Conservation (phyloP, 2,888 invertebrate species). For the Incurvaria masculella region DNA sequence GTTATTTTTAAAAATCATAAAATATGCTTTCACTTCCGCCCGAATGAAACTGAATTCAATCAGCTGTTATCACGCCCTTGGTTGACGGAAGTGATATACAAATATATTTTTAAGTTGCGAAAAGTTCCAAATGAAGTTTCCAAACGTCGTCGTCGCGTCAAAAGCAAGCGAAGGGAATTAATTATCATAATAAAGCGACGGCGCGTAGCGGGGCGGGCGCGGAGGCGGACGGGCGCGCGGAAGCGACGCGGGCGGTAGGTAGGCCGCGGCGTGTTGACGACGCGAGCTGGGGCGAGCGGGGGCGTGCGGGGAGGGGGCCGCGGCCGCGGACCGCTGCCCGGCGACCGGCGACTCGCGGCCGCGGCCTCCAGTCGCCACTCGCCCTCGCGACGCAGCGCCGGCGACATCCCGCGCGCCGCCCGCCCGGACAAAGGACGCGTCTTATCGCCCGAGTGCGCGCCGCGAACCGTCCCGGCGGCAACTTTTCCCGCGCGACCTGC, state of each 20-base stretch:
- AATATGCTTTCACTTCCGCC: no score
- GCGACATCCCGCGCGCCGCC: slow-evolving; percentile 25
- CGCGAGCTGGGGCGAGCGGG: slow-evolving; percentile 18
- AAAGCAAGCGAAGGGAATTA: background rate
- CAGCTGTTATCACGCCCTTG: no score
- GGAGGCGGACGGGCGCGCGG: slow-evolving; percentile 57
- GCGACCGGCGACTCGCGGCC: slow-evolving; percentile 34
- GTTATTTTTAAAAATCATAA: no score
- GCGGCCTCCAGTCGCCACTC: slow-evolving; percentile 29
- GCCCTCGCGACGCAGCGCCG: slow-evolving; percentile 20
- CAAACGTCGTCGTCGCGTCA: no score
- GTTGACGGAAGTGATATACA: no score
- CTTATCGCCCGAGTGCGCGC: slow-evolving; percentile 16
- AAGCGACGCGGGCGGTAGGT: slow-evolving; percentile 50
- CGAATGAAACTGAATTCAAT: no score
- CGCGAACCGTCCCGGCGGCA: slow-evolving; percentile 15
- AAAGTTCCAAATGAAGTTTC: background rate
- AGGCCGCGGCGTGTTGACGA: slow-evolving; percentile 28
- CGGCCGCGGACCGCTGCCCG: slow-evolving; percentile 60
- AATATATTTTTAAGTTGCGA: background rate
- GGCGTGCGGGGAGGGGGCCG: slow-evolving; percentile 43
- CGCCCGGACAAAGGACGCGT: slow-evolving; percentile 28
- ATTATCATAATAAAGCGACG: slow-evolving; percentile 18
- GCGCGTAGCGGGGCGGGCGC: slow-evolving; percentile 38
- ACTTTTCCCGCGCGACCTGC: slow-evolving; percentile 24